Evolutionary conservation across 2,113 vertebrate genomes (phyloP).

Genomic region (Garra rufa): DNA sequence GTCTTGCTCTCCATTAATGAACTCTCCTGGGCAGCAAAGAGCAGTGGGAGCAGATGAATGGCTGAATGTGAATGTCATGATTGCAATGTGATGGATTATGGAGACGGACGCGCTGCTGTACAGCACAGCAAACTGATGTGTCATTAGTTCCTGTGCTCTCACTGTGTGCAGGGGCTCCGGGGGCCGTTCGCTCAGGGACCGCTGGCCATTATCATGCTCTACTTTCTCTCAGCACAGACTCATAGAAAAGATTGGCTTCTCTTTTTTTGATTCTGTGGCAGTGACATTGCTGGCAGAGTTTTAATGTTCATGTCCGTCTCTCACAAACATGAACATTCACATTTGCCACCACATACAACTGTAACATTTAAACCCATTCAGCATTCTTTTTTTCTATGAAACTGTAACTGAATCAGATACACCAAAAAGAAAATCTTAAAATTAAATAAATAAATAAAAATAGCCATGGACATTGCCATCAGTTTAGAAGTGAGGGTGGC

Average conservation of each 20-base stretch:
- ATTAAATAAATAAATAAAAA: no score
- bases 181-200: neutral
- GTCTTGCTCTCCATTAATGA: conserved; percentile 3
- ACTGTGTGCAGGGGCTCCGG: neutral
- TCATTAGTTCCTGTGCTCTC: neutral
- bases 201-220: conserved; percentile 17
- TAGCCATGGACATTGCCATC: no score
- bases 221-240: conserved; percentile 2
- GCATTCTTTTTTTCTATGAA: no score
- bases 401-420: no score
- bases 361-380: no score
- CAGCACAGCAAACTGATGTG: neutral
- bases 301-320: no score
- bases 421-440: no score
- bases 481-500: no score
- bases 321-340: no score
- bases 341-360: no score
- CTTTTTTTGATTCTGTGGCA: neutral
- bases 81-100: neutral
- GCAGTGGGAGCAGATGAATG: neutral
- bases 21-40: neutral
- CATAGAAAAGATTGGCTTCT: neutral
- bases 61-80: neutral
- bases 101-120: neutral
- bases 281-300: no score